Conservation (phyloP, 1,140 invertebrate genomes). For the Bombus affinis region DNA sequence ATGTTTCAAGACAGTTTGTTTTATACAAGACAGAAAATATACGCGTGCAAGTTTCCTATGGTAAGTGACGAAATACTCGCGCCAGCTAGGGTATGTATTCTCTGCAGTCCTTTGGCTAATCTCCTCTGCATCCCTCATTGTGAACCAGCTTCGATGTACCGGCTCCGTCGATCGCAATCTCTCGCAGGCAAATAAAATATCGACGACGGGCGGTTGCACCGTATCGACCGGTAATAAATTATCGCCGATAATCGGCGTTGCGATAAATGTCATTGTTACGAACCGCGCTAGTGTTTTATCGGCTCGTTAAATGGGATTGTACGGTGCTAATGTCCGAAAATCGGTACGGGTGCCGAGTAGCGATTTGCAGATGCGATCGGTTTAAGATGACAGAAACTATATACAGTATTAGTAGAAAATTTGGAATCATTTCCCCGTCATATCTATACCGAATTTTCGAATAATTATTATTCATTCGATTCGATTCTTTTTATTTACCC, state of each 20-base stretch:
- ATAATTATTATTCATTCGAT: background rate
- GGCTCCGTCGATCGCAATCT: conserved; percentile 23
- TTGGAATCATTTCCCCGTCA: background rate
- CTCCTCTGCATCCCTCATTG: background rate
- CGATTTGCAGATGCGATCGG: background rate
- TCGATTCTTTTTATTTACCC: too few species aligned
- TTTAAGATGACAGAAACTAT: background rate
- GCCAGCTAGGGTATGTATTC: background rate
- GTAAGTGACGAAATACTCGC: too few species aligned
- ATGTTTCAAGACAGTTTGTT: too few species aligned
- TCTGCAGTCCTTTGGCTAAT: background rate
- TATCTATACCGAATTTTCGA: background rate
- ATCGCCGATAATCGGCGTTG: conserved; percentile 37
- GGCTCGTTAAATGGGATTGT: conserved; percentile 19
- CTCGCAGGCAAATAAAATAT: conserved; percentile 44
- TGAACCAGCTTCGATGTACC: too few species aligned
- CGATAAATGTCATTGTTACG: conserved; percentile 48
- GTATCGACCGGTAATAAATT: conserved; percentile 40
- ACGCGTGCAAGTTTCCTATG: too few species aligned
- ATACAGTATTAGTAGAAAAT: background rate
- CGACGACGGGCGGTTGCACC: conserved; percentile 15
- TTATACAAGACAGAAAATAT: too few species aligned
- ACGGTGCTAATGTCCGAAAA: background rate
- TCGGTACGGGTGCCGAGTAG: background rate
- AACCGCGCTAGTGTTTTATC: conserved; percentile 28